These are phyloP conservation scores for Macrophya annulata DNA, from an alignment of 2,888 invertebrate species.

Conservation along the genomic window DNA sequence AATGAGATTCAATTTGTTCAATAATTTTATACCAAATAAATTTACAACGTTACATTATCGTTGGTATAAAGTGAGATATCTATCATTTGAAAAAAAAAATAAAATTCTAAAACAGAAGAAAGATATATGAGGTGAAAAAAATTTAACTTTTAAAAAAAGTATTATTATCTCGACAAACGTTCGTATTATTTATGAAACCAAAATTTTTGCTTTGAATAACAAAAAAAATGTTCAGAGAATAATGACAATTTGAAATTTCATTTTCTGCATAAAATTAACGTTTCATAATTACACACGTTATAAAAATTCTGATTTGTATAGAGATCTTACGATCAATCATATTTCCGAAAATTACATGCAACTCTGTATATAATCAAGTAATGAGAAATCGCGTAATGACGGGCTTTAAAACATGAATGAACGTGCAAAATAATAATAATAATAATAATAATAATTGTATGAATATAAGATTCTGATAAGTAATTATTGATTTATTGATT, in stretches of 20 bases:
- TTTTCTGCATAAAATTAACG: background rate
- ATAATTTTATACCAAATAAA: background rate
- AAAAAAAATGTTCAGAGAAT: too few relatives aligned
- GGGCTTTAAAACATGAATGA: conserved; percentile 3
- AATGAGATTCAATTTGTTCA: background rate
- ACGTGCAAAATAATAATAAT: background rate
- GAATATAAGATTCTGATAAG: background rate
- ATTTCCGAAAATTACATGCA: background rate
- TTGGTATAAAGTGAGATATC: too few relatives aligned
- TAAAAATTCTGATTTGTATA: background rate
- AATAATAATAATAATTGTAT: background rate
- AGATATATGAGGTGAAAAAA: too few relatives aligned
- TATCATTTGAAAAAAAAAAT: too few relatives aligned
- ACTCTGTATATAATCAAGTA: conserved; percentile 31
- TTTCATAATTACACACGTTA: background rate
- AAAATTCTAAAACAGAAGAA: too few relatives aligned
- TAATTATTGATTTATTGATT: background rate
- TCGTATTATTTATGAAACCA: too few relatives aligned
- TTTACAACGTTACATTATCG: background rate
- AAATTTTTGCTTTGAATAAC: too few relatives aligned
- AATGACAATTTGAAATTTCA: too few relatives aligned
- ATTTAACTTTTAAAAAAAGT: too few relatives aligned
- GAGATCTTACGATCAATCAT: conserved; percentile 33
- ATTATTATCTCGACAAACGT: too few relatives aligned
- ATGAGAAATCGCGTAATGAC: conserved; percentile 15